Conservation (phyloP, 2,888 invertebrate genomes). For the Brenthis hecate region DNA sequence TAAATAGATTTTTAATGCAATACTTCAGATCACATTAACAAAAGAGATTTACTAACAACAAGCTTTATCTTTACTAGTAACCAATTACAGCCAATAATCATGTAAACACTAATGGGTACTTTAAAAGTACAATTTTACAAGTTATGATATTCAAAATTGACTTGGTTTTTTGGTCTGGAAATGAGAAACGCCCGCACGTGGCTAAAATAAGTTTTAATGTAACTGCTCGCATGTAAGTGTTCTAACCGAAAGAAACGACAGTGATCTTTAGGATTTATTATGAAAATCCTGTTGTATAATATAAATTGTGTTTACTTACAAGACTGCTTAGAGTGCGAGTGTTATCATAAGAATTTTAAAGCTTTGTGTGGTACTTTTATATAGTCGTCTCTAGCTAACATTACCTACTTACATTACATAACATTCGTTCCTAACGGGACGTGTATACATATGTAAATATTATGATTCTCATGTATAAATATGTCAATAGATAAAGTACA, state of each 20-base stretch:
- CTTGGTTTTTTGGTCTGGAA: constrained; percentile 72
- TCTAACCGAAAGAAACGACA: background rate
- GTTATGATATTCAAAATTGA: constrained; percentile 74
- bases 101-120: constrained; percentile 58
- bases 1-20: constrained; percentile 42
- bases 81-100: constrained; percentile 62
- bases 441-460: constrained; percentile 83
- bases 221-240: constrained; percentile 12
- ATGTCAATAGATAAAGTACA: constrained; percentile 78
- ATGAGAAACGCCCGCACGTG: constrained; percentile 57
- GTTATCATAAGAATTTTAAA: constrained; percentile 83
- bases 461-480: constrained; percentile 79
- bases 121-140: constrained; percentile 62
- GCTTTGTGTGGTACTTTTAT: constrained; percentile 80
- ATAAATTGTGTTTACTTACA: constrained; percentile 66
- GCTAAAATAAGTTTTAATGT: background rate
- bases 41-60: constrained; percentile 66
- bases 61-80: constrained; percentile 57
- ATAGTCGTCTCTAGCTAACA: constrained; percentile 76
- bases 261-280: constrained; percentile 30
- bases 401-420: constrained; percentile 77
- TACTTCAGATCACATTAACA: constrained; percentile 81
- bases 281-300: constrained; percentile 50
- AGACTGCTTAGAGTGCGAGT: constrained; percentile 78
- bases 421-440: constrained; percentile 83